phyloP scores from a whole-genome alignment of 2,113 vertebrate species.

The Martes martes region DNA sequence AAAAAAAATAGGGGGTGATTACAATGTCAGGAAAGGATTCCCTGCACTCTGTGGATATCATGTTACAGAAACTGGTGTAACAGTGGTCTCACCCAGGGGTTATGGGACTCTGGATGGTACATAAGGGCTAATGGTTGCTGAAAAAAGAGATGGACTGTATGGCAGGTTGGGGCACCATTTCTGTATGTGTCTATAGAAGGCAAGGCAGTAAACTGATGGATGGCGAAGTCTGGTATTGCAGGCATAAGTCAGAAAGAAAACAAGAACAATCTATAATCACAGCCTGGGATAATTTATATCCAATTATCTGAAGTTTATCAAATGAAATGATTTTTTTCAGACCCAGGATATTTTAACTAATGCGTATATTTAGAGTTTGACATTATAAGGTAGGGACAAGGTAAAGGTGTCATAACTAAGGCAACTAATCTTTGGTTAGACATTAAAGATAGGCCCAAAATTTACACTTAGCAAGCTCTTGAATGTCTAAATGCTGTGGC shows the following conservation, averaged over 20 bases:
- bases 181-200: background rate
- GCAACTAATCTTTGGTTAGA: background rate
- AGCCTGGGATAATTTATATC: background rate
- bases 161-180: too few species aligned
- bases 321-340: background rate
- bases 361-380: background rate
- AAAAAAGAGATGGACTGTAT: background rate
- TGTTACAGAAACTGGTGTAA: background rate
- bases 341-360: background rate
- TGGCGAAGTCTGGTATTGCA: background rate
- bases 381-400: background rate
- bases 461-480: background rate
- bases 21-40: background rate
- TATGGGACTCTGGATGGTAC: background rate
- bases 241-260: background rate
- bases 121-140: background rate
- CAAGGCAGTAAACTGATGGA: background rate
- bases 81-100: background rate
- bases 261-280: background rate
- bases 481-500: background rate
- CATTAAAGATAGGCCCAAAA: background rate
- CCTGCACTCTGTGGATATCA: background rate
- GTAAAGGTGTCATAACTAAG: background rate
- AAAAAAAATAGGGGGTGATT: background rate
- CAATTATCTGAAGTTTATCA: background rate